Percentiles rank a stretch among this genome's conserved stretches.
These are phyloP conservation scores for Erebia epiphron DNA, from an alignment of 2,888 invertebrate species.

Conservation along the genomic window DNA sequence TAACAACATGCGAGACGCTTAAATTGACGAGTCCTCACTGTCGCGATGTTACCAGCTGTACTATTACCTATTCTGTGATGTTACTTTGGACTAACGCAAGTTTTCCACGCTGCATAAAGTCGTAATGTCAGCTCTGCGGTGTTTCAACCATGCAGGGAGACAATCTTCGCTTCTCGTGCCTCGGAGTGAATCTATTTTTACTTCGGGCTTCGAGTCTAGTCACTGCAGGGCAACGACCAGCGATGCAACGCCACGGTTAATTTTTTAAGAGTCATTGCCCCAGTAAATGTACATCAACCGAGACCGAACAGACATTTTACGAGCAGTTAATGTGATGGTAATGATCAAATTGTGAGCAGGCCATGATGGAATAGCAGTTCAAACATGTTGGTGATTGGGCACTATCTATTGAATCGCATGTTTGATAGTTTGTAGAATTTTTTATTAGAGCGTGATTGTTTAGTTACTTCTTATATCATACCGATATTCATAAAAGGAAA, in stretches of 20 bases:
- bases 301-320: conserved; percentile 39
- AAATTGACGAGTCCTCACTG: no score
- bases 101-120: no score
- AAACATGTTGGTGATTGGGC: conserved; percentile 1
- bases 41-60: no score
- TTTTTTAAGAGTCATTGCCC: conserved; percentile 73
- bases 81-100: no score
- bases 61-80: no score
- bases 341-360: conserved; percentile 28
- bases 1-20: no score
- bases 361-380: conserved; percentile 16
- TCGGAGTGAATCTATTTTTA: conserved; percentile 67
- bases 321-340: conserved; percentile 40
- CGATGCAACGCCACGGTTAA: conserved; percentile 63
- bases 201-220: conserved; percentile 54
- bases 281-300: conserved; percentile 53
- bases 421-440: not conserved
- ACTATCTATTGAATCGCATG: conserved; percentile 17
- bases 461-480: not conserved
- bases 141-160: conserved; percentile 32
- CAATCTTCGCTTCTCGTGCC: conserved; percentile 43
- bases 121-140: not conserved
- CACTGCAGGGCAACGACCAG: conserved; percentile 68
- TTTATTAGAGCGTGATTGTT: conserved; percentile 2
- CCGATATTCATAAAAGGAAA: not conserved